These are phyloP conservation scores for Drosophila auraria DNA, from an alignment of 1,140 invertebrate genomes.

Conservation along the genomic window DNA sequence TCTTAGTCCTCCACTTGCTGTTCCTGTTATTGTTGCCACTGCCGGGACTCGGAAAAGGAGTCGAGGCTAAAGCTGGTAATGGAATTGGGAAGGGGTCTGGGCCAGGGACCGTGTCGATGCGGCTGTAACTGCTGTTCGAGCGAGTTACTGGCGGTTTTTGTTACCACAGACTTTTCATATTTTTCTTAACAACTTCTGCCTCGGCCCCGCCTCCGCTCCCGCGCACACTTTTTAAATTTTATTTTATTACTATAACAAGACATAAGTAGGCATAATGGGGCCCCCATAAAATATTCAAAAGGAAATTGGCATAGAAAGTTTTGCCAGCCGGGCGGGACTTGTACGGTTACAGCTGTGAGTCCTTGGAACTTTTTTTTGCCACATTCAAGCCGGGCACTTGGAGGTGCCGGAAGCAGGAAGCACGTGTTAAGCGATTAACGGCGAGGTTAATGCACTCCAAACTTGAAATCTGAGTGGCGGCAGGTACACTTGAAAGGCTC, in stretches of 20 bases:
- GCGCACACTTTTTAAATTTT: conserved; percentile 71
- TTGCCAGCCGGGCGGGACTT: conserved; percentile 18
- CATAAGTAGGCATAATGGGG: conserved; percentile 84
- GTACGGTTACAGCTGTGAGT: conserved; percentile 4
- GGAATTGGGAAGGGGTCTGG: not conserved
- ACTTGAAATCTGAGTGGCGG: conserved; percentile 12
- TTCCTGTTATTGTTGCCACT: conserved; percentile 38
- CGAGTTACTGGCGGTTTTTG: conserved; percentile 29
- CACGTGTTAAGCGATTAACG: conserved; percentile 71
- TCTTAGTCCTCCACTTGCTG: conserved; percentile 4
- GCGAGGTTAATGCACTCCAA: conserved; percentile 75
- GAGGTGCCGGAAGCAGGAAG: conserved; percentile 13
- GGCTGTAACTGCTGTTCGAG: conserved; percentile 45
- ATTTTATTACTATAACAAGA: conserved; percentile 85
- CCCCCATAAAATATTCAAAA: conserved; percentile 84
- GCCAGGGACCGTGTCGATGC: conserved; percentile 28
- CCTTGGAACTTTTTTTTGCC: conserved; percentile 2
- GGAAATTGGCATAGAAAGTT: conserved; percentile 80
- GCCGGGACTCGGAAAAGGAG: conserved; percentile 5
- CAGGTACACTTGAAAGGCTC: not conserved
- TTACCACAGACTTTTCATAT: conserved; percentile 54
- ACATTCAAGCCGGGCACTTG: conserved; percentile 20
- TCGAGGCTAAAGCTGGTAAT: not conserved
- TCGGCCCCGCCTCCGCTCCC: not conserved
- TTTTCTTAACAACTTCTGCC: conserved; percentile 61